Evolutionary conservation across 2,797 vertebrate species (phyloP).

Genomic region (Varecia variegata): DNA sequence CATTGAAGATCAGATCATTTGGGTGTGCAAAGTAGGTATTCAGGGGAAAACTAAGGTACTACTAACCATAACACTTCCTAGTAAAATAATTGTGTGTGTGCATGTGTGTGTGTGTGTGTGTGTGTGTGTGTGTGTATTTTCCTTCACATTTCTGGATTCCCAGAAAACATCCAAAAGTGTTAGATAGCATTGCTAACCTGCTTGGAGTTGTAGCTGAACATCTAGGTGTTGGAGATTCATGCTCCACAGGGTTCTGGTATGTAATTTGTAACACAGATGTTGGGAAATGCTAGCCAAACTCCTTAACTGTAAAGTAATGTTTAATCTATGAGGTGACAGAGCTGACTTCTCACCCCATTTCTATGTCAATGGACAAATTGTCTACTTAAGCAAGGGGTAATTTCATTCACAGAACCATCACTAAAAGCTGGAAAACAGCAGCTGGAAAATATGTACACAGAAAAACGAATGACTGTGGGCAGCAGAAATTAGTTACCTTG

Average conservation of each 20-base stretch:
- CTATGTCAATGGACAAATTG: conserved; percentile 7
- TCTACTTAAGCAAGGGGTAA: conserved; percentile 41
- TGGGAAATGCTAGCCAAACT: conserved; percentile 15
- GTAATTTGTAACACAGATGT: neutral
- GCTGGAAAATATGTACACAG: conserved; percentile 78
- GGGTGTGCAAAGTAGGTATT: neutral
- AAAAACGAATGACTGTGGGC: conserved; percentile 76
- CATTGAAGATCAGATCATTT: neutral
- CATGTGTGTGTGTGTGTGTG: neutral
- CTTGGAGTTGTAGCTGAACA: neutral
- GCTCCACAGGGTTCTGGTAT: neutral
- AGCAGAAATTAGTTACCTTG: conserved; percentile 82
- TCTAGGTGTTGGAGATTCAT: neutral
- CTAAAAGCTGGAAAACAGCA: conserved; percentile 68
- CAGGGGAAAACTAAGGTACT: neutral
- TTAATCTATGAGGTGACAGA: conserved; percentile 31
- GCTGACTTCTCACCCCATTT: conserved; percentile 2
- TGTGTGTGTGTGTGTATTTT: neutral
- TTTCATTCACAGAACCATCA: conserved; percentile 67
- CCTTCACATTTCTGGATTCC: neutral
- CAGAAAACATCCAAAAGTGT: neutral
- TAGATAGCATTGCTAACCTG: neutral
- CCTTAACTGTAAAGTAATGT: neutral
- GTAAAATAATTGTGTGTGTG: neutral
- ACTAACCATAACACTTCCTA: neutral